These are phyloP conservation scores for Bombus breviceps DNA, from an alignment of 1,140 invertebrate species.

Conservation along the genomic window DNA sequence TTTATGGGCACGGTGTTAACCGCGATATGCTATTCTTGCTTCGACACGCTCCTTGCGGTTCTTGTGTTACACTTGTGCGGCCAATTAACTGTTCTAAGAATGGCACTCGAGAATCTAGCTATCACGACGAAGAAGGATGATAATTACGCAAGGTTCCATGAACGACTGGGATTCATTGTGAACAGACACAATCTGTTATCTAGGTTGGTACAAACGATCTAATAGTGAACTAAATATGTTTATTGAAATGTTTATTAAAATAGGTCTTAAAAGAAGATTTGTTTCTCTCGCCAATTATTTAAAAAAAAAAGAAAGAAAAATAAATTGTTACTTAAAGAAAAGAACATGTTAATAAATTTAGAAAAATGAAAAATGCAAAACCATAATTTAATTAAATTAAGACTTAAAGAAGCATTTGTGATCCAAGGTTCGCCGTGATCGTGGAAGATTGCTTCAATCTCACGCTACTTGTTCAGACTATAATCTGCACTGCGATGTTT, in stretches of 20 bases:
- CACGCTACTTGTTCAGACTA: conserved; percentile 59
- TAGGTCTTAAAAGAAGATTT: too few relatives aligned
- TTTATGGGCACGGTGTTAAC: conserved; percentile 72
- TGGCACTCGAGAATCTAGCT: conserved; percentile 57
- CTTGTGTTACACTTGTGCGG: conserved; percentile 80
- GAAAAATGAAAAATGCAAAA: not conserved
- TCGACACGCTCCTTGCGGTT: conserved; percentile 78
- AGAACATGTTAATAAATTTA: not conserved
- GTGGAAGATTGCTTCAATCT: conserved; percentile 77
- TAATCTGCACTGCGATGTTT: conserved; percentile 58
- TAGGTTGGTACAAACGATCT: not conserved
- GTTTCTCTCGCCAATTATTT: too few relatives aligned
- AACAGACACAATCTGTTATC: conserved; percentile 32
- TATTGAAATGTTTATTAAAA: too few relatives aligned
- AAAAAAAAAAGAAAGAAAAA: not conserved
- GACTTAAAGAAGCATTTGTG: conserved; percentile 41
- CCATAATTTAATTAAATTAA: not conserved
- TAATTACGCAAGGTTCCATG: not conserved
- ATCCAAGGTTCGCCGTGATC: conserved; percentile 67
- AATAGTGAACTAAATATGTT: not conserved
- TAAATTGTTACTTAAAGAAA: not conserved
- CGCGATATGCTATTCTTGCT: conserved; percentile 77
- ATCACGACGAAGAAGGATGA: not conserved
- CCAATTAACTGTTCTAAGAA: conserved; percentile 76
- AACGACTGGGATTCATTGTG: conserved; percentile 25